A percentile compares a stretch with the other conserved stretches of the same genome.
These are phyloP conservation scores for Gallinago nigripennis DNA, from an alignment of 2,797 vertebrate species.

Conservation along the genomic window DNA sequence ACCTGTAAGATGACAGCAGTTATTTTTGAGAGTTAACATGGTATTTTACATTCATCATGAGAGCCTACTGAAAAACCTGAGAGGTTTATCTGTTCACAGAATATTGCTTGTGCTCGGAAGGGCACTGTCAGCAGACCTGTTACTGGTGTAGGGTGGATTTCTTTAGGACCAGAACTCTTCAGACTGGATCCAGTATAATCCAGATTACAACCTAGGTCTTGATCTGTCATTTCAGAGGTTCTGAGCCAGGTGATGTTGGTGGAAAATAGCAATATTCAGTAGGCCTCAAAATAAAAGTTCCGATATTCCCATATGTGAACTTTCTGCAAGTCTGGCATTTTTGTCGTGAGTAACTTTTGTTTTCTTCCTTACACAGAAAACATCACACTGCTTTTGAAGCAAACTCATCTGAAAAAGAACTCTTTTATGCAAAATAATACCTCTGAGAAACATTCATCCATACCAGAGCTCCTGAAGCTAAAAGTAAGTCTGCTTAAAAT, in stretches of 20 bases:
- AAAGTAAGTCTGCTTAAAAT: conserved; percentile 75
- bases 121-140: background rate
- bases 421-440: conserved; percentile 69
- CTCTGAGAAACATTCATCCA: conserved; percentile 64
- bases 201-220: background rate
- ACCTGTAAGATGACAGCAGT: background rate
- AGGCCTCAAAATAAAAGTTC: background rate
- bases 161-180: background rate
- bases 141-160: background rate
- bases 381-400: conserved; percentile 70
- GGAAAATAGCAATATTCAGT: background rate
- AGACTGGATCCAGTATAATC: background rate
- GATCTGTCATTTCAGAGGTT: background rate
- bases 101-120: background rate
- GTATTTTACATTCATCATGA: background rate
- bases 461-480: conserved; percentile 74
- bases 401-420: conserved; percentile 60
- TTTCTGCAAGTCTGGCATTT: conserved; percentile 26
- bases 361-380: conserved; percentile 67
- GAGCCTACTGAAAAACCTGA: background rate
- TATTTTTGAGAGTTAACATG: conserved; percentile 6
- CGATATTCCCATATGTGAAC: background rate
- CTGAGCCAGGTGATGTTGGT: background rate
- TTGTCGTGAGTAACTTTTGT: conserved; percentile 38
- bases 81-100: background rate